phyloP scores from a whole-genome alignment of 1,140 invertebrate genomes.

The Helicoverpa armigera region DNA sequence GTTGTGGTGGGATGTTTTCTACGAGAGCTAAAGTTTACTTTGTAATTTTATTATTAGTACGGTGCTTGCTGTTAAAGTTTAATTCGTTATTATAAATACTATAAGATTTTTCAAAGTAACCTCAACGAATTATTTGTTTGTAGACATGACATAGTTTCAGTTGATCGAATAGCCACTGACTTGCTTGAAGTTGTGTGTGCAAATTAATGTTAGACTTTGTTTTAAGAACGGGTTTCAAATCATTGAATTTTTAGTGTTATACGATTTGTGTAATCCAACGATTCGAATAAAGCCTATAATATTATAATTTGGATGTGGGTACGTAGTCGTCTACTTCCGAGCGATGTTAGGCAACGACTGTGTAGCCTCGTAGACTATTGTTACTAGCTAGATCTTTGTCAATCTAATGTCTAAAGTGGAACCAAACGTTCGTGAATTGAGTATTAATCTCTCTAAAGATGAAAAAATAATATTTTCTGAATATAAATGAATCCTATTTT shows the following conservation, averaged over 20 bases:
- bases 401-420: slow-evolving; percentile 73
- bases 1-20: slow-evolving; percentile 84
- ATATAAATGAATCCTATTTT: slow-evolving; percentile 83
- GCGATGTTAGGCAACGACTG: slow-evolving; percentile 74
- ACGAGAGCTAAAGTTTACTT: slow-evolving; percentile 79
- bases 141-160: slow-evolving; percentile 67
- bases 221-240: slow-evolving; percentile 81
- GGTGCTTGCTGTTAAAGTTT: slow-evolving; percentile 83
- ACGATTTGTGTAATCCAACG: slow-evolving; percentile 69
- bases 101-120: slow-evolving; percentile 64
- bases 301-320: slow-evolving; percentile 67
- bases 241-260: slow-evolving; percentile 74
- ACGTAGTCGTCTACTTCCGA: slow-evolving; percentile 64
- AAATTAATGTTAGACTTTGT: slow-evolving; percentile 71
- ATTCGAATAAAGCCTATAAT: slow-evolving; percentile 68
- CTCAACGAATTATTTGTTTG: slow-evolving; percentile 74
- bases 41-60: slow-evolving; percentile 78
- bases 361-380: slow-evolving; percentile 77
- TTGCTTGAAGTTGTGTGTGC: slow-evolving; percentile 64
- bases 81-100: slow-evolving; percentile 69
- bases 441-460: slow-evolving; percentile 73
- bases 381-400: slow-evolving; percentile 76
- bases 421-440: slow-evolving; percentile 80
- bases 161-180: slow-evolving; percentile 61
- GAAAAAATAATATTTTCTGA: slow-evolving; percentile 82